Percentiles rank a stretch among this genome's conserved stretches.
Conservation (phyloP, 2,888 invertebrate species). For the Ornithoptera priamus region DNA sequence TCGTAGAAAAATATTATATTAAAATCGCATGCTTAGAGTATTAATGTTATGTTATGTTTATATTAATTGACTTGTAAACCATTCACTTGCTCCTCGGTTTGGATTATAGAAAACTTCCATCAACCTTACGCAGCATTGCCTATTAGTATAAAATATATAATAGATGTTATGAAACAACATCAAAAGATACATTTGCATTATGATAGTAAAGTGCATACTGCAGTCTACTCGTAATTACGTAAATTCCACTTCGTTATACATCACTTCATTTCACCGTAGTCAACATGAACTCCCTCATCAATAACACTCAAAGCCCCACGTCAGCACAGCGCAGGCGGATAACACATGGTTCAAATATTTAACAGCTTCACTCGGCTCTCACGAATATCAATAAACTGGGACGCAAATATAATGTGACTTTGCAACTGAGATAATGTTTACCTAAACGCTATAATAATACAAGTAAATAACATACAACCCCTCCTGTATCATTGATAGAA, state of each 20-base stretch:
- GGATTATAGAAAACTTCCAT: too few relatives aligned
- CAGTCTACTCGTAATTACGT: slow-evolving; percentile 4
- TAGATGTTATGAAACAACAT: neutral
- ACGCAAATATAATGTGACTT: slow-evolving; percentile 1
- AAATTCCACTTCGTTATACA: neutral
- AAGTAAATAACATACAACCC: neutral
- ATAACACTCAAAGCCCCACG: slow-evolving; percentile 14
- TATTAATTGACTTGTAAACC: too few relatives aligned
- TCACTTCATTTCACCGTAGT: slow-evolving; percentile 11
- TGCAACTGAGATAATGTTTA: neutral
- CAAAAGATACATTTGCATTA: neutral
- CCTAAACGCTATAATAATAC: neutral
- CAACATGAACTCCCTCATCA: slow-evolving; percentile 11
- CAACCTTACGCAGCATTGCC: too few relatives aligned
- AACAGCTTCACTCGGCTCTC: slow-evolving; percentile 6
- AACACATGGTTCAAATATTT: slow-evolving; percentile 16
- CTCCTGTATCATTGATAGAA: too few relatives aligned
- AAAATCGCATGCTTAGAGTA: too few relatives aligned
- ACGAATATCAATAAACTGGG: slow-evolving; percentile 9
- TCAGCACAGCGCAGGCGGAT: slow-evolving; percentile 13
- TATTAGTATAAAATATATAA: too few relatives aligned
- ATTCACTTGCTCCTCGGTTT: too few relatives aligned
- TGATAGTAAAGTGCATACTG: neutral
- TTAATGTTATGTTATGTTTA: too few relatives aligned
- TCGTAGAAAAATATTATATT: too few relatives aligned